Percentiles rank a stretch among this genome's conserved stretches.
phyloP scores from a whole-genome alignment of 2,113 vertebrate species.

The Callipepla squamata region DNA sequence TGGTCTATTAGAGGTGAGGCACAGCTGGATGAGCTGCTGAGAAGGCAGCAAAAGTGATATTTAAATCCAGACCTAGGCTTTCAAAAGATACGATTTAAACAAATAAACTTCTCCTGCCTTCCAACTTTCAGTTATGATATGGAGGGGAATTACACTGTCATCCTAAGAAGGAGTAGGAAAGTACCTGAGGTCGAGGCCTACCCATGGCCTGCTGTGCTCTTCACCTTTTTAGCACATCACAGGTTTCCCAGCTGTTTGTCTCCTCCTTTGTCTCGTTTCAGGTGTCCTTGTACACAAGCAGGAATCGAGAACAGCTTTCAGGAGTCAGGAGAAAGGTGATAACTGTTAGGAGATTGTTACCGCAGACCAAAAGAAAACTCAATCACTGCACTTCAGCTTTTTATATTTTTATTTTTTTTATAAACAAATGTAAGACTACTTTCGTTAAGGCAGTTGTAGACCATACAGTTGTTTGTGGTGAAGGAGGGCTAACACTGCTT shows the following conservation, averaged over 20 bases:
- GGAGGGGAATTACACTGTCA: neutral
- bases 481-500: neutral
- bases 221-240: rapidly evolving
- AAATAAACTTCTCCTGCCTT: neutral
- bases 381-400: neutral
- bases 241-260: rapidly evolving
- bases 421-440: constrained; percentile 53
- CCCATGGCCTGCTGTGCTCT: rapidly evolving
- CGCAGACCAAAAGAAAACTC: neutral
- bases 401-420: constrained; percentile 55
- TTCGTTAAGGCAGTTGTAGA: constrained; percentile 62
- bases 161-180: neutral
- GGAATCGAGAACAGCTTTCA: neutral
- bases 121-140: neutral
- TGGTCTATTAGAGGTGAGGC: neutral
- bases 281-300: neutral
- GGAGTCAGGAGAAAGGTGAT: neutral
- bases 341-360: neutral
- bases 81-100: neutral
- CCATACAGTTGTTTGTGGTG: constrained; percentile 34
- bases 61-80: neutral
- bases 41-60: neutral
- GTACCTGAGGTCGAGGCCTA: neutral
- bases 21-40: neutral
- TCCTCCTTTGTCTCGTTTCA: neutral